phyloP scores from a whole-genome alignment of 1,140 invertebrate species.

The Atta cephalotes region DNA sequence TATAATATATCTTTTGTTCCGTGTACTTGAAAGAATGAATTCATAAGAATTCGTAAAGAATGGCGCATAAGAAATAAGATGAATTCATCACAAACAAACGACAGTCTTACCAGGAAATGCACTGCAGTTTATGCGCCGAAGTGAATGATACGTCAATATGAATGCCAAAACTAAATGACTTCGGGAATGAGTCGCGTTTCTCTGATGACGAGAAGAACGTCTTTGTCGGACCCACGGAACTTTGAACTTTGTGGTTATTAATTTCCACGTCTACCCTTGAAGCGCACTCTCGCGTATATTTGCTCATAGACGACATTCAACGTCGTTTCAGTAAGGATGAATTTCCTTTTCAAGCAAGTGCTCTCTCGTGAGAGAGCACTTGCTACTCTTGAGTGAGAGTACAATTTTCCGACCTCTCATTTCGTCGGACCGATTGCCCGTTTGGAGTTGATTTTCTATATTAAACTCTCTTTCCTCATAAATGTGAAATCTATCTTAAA shows the following conservation, averaged over 20 bases:
- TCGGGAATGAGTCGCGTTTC: slow-evolving; percentile 16
- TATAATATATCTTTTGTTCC: background rate
- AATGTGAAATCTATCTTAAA: slow-evolving; percentile 9
- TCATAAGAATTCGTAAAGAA: background rate
- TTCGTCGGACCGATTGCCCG: slow-evolving; percentile 25
- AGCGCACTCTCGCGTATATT: slow-evolving; percentile 41
- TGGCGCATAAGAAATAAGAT: background rate
- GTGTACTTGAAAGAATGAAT: background rate
- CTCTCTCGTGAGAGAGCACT: slow-evolving; percentile 31
- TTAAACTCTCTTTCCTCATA: background rate
- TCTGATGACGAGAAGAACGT: slow-evolving; percentile 21
- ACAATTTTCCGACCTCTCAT: slow-evolving; percentile 50
- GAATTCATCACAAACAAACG: slow-evolving; percentile 1
- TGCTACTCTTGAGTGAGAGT: slow-evolving; percentile 26
- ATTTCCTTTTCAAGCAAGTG: slow-evolving; percentile 70
- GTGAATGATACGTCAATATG: slow-evolving; percentile 35
- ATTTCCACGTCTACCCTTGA: slow-evolving; percentile 50
- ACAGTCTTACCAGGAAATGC: background rate
- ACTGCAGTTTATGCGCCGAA: background rate
- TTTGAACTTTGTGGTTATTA: slow-evolving; percentile 59
- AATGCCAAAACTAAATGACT: slow-evolving; percentile 47
- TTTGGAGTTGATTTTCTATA: slow-evolving; percentile 36
- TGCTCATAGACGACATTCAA: slow-evolving; percentile 53
- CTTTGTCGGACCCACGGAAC: slow-evolving; percentile 32
- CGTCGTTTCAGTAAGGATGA: slow-evolving; percentile 35